Evolutionary conservation across 2,797 vertebrate genomes (phyloP), one percentile per base, ranked within the genome.

Genomic region (Coranthus polyacanthus): DNA sequence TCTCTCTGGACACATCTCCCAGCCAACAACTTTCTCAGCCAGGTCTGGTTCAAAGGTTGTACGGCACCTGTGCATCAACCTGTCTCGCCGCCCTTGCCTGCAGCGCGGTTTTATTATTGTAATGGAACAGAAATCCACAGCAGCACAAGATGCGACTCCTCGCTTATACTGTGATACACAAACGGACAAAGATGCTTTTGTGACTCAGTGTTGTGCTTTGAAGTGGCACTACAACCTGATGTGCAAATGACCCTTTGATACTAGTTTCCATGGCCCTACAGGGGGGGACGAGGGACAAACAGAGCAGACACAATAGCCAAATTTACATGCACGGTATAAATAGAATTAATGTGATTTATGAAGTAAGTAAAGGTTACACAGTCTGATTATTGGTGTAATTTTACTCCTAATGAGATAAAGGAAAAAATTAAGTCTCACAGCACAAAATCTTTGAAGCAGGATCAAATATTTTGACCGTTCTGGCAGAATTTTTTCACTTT

Each of bases 171-270:
- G 9, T 71, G 54, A 56, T 65, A 20, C 26, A 15, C 6, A 39
- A 21, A 43, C 39, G 38, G 74, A 78, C 78, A 67, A 85, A 85
- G 78, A 80, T 68, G 85, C 83, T 82, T 90, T 86, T 84, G 84
- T 88, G 69, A 76, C 75, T 64, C 57, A 13, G 41, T 11, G 39
- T 5, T 4, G 12, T 47, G 81, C 88, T 91, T 90, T 90, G 88
- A 92, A 89, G 90, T 69, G 70, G 75, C 67, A 56, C 83, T 65
- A 61, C 63, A 77, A 78, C 85, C 85, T 81, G 82, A 88, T 89
- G 89, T 91, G 90, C 85, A 92, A 92, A 93, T 88, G 70, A 76
- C 55, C 78, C 90, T 91, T 91, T 92, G 86, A 90, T 91, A 73
- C 82, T 67, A 49, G 69, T 68, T 72, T 47, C 67, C 56, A 67